Conservation (phyloP, 2,797 vertebrate species). For the Sebastes wilsoni region DNA sequence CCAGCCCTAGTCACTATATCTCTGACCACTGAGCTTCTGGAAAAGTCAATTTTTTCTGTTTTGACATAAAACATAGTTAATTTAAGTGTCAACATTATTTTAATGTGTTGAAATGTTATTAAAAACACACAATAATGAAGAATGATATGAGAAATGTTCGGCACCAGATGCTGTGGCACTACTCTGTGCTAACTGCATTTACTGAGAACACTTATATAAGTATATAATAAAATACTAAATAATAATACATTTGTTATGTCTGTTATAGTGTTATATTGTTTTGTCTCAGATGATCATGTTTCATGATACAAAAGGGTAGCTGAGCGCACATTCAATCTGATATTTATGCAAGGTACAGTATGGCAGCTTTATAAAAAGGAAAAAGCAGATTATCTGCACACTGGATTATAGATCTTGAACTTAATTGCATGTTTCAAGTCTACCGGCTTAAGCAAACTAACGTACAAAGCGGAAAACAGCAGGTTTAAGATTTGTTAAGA, state of each 20-base stretch:
- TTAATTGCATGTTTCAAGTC: not conserved
- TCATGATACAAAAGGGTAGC: not conserved
- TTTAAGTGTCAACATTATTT: not conserved
- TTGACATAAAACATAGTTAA: not conserved
- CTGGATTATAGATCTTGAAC: not conserved
- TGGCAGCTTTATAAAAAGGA: conserved; percentile 1
- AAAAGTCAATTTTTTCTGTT: too few relatives aligned
- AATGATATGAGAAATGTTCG: not conserved
- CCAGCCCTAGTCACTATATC: too few relatives aligned
- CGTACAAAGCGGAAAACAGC: not conserved
- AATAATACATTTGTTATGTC: not conserved
- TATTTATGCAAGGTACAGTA: conserved; percentile 3
- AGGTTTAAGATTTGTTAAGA: not conserved
- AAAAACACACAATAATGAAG: not conserved
- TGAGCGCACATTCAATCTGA: not conserved
- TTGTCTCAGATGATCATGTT: not conserved
- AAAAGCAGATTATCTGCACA: not conserved
- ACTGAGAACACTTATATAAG: not conserved
- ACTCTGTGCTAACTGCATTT: not conserved
- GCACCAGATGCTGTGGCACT: not conserved
- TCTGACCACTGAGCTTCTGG: too few relatives aligned
- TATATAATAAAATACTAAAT: not conserved
- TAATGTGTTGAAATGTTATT: rapidly evolving
- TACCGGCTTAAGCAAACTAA: not conserved
- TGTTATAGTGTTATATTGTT: not conserved